phyloP scores from a whole-genome alignment of 2,888 invertebrate species.

The Spisula subtruncata region DNA sequence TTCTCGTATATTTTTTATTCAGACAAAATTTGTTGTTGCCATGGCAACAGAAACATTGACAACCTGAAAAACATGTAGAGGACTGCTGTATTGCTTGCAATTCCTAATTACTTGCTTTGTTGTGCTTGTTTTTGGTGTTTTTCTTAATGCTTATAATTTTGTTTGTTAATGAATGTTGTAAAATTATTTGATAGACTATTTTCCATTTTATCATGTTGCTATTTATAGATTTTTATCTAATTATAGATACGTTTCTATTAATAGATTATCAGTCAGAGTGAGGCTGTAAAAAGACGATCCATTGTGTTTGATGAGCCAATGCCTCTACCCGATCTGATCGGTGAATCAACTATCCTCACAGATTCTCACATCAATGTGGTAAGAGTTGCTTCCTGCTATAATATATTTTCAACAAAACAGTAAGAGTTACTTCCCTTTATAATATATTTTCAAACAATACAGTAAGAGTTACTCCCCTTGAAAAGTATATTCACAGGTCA shows the following conservation, averaged over 20 bases:
- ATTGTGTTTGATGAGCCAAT: conserved; percentile 88
- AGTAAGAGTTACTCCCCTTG: too few species aligned
- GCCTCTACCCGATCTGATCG: conserved; percentile 96
- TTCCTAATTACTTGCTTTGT: too few species aligned
- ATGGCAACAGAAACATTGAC: too few species aligned
- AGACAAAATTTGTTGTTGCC: too few species aligned
- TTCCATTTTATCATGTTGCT: background rate
- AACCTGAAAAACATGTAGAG: too few species aligned
- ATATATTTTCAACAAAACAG: too few species aligned
- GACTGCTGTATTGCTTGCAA: too few species aligned
- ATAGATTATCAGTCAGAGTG: conserved; percentile 88
- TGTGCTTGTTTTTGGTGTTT: background rate
- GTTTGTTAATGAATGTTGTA: background rate
- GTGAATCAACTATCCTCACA: conserved; percentile 95
- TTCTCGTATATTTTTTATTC: too few species aligned
- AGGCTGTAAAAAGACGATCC: conserved; percentile 87
- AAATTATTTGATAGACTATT: background rate
- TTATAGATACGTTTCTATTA: conserved; percentile 37
- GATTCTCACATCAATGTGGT: conserved; percentile 90
- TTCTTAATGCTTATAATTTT: background rate
- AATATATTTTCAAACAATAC: too few species aligned
- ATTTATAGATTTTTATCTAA: conserved; percentile 12
- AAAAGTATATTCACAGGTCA: too few species aligned
- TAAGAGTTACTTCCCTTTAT: too few species aligned
- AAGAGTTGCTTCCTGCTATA: conserved; percentile 24